These are phyloP conservation scores for Phymastichus coffea DNA, from an alignment of 1,140 invertebrate genomes.

Conservation along the genomic window DNA sequence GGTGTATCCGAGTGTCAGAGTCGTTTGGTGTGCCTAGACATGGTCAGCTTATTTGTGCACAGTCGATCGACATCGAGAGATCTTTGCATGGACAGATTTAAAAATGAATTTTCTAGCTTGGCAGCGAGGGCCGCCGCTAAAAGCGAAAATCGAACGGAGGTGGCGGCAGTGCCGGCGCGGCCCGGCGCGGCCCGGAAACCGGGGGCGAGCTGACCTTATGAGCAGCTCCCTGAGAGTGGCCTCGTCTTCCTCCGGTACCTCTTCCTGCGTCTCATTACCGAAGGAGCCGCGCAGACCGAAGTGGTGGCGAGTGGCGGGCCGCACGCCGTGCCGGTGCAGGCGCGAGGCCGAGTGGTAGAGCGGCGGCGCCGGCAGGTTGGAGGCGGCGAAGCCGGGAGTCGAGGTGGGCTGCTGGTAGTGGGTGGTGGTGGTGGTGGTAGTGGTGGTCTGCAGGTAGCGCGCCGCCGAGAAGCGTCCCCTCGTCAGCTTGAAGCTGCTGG, in stretches of 20 bases:
- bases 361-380: slow-evolving; percentile 18
- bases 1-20: too few species aligned
- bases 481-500: slow-evolving; percentile 54
- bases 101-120: slow-evolving; percentile 26
- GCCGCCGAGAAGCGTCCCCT: slow-evolving; percentile 47
- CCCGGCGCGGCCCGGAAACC: too few species aligned
- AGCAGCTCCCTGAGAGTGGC: slow-evolving; percentile 83
- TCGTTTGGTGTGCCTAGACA: not conserved
- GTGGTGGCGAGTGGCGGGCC: slow-evolving; percentile 44
- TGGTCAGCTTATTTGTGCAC: not conserved
- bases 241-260: slow-evolving; percentile 75
- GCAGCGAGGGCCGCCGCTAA: too few species aligned
- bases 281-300: slow-evolving; percentile 46
- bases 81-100: too few species aligned
- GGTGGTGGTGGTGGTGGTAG: slow-evolving; percentile 45
- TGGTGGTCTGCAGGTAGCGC: slow-evolving; percentile 48
- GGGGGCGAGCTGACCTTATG: too few species aligned
- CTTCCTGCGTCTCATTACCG: slow-evolving; percentile 62
- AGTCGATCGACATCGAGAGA: too few species aligned
- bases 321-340: slow-evolving; percentile 35
- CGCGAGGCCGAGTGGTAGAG: slow-evolving; percentile 25
- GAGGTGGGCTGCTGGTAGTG: slow-evolving; percentile 35
- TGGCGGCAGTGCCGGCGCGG: too few species aligned
- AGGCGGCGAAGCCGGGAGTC: slow-evolving; percentile 33
- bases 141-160: slow-evolving; percentile 13